Evolutionary conservation across 1,140 invertebrate genomes (phyloP).

Genomic region (Drosophila virilis): DNA sequence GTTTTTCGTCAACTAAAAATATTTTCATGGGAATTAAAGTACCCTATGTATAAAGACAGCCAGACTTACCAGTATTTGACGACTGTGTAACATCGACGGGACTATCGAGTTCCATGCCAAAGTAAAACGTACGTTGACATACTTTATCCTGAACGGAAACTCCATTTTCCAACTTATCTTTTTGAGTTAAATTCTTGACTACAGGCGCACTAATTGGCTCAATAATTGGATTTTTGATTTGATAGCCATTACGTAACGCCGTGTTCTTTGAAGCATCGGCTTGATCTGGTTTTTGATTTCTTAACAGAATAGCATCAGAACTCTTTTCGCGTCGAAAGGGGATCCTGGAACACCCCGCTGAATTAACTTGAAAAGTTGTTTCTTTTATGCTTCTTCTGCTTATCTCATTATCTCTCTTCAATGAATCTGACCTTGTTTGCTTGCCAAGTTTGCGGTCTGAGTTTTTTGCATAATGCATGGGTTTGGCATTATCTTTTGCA

Average conservation of each 20-base stretch:
- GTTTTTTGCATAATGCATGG: constrained; percentile 40
- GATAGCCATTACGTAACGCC: background rate
- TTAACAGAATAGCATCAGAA: constrained; percentile 50
- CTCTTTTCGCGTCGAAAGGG: constrained; percentile 53
- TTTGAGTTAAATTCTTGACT: constrained; percentile 1
- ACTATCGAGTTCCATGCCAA: constrained; percentile 87
- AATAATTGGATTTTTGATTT: background rate
- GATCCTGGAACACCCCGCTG: background rate
- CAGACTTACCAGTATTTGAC: constrained; percentile 4
- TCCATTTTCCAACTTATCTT: constrained; percentile 3
- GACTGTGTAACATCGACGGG: background rate
- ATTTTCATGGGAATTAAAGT: background rate
- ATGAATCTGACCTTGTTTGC: background rate
- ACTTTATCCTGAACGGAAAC: constrained; percentile 62
- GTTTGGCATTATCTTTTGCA: constrained; percentile 7
- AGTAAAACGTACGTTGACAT: constrained; percentile 90
- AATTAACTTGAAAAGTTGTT: background rate
- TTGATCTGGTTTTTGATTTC: constrained; percentile 28
- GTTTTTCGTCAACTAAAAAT: constrained; percentile 23
- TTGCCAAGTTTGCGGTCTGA: constrained; percentile 32
- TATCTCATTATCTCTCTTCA: constrained; percentile 18
- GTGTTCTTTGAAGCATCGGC: background rate
- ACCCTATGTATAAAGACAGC: background rate
- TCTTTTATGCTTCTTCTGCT: constrained; percentile 29
- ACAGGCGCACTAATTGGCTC: background rate